A percentile compares a stretch with the other conserved stretches of the same genome.
Evolutionary conservation across 2,113 vertebrate species (phyloP).

Genomic region (Eidolon helvum): DNA sequence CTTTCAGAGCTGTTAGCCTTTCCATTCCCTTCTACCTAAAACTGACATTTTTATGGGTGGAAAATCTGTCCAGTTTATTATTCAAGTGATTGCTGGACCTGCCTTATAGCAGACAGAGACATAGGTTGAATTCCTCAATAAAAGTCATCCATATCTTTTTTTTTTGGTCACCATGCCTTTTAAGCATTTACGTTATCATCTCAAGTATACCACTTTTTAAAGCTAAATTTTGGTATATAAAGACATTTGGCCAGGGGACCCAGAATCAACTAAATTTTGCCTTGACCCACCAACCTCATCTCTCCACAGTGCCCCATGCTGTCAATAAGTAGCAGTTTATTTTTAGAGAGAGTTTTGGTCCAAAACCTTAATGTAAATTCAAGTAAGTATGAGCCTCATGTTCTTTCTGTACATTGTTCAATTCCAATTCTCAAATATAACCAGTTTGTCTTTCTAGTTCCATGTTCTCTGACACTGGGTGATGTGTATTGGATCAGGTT

Average conservation of each 20-base stretch:
- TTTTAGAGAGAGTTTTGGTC: not conserved
- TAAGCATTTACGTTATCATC: not conserved
- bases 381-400: not conserved
- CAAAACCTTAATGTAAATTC: not conserved
- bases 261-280: not conserved
- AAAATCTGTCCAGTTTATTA: not conserved
- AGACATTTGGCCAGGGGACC: not conserved
- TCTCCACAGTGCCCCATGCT: not conserved
- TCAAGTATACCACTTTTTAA: not conserved
- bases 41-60: not conserved
- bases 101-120: not conserved
- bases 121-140: not conserved
- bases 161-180: not conserved
- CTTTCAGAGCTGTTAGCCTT: slow-evolving; percentile 38
- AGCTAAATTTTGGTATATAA: not conserved
- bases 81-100: not conserved
- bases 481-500: not conserved
- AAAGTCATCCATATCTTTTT: not conserved
- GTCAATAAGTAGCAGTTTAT: not conserved
- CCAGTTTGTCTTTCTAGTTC: not conserved
- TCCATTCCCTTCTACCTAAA: not conserved
- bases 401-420: not conserved
- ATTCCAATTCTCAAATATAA: not conserved
- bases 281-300: too few species aligned
- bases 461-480: not conserved